These are phyloP conservation scores for Rhizoglyphus robini DNA, from an alignment of 1,140 invertebrate species.

Conservation along the genomic window DNA sequence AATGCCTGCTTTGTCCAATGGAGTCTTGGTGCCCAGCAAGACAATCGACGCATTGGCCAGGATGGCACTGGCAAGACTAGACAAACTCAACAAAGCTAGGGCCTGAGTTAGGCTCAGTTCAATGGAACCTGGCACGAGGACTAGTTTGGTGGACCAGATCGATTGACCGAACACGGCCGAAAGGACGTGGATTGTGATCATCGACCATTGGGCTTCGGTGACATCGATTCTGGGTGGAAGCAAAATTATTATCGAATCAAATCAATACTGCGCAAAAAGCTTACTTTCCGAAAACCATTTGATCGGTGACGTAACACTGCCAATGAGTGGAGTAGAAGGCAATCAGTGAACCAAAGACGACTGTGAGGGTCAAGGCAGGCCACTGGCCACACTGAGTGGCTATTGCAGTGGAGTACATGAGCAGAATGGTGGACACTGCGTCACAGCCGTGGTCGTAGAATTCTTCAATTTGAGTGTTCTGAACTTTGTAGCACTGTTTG, in stretches of 20 bases:
- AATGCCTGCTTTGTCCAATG: slow-evolving; percentile 16
- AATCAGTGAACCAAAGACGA: slow-evolving; percentile 79
- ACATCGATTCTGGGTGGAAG: slow-evolving; percentile 56
- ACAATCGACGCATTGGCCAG: slow-evolving; percentile 7
- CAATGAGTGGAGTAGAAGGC: slow-evolving; percentile 98
- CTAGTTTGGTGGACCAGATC: slow-evolving; percentile 50
- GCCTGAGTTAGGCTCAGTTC: neutral
- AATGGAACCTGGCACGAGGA: neutral
- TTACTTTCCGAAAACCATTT: slow-evolving; percentile 70
- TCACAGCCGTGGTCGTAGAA: slow-evolving; percentile 97
- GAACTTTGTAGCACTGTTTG: slow-evolving; percentile 43
- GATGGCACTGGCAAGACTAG: neutral
- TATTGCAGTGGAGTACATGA: slow-evolving; percentile 77
- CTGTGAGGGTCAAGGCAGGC: slow-evolving; percentile 84
- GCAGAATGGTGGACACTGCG: slow-evolving; percentile 59
- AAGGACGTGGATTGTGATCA: slow-evolving; percentile 73
- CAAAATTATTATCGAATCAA: neutral
- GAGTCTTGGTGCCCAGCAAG: slow-evolving; percentile 16
- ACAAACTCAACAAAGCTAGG: slow-evolving; percentile 2
- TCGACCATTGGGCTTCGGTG: slow-evolving; percentile 88
- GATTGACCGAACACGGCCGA: slow-evolving; percentile 70
- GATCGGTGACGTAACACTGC: slow-evolving; percentile 91
- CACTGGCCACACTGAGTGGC: slow-evolving; percentile 76
- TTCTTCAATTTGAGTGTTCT: slow-evolving; percentile 80
- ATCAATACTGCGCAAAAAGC: slow-evolving; percentile 8